Conservation (phyloP, 2,797 vertebrate genomes). For the Artibeus jamaicensis region DNA sequence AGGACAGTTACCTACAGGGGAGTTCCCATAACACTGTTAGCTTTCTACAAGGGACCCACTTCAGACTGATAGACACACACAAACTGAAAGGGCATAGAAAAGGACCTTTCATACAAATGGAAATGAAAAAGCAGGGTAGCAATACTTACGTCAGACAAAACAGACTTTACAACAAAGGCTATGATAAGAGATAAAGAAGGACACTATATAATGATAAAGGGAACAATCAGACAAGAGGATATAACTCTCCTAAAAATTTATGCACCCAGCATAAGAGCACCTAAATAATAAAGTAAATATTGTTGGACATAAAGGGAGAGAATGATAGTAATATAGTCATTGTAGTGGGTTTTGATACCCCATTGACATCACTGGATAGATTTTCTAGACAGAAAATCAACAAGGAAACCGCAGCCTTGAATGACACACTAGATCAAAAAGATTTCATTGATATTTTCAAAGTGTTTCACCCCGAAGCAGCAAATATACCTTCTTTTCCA, state of each 20-base stretch:
- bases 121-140: background rate
- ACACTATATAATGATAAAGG: background rate
- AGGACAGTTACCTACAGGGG: background rate
- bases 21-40: background rate
- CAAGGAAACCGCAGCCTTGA: background rate
- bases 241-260: background rate
- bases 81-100: background rate
- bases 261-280: background rate
- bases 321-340: background rate
- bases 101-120: background rate
- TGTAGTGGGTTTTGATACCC: background rate
- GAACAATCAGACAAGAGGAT: background rate
- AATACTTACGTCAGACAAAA: background rate
- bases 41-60: background rate
- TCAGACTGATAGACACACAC: background rate
- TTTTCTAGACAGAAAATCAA: background rate
- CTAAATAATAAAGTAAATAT: background rate
- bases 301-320: background rate
- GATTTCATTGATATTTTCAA: background rate
- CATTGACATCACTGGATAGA: background rate
- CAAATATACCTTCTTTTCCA: background rate
- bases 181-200: background rate
- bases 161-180: background rate
- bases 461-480: background rate
- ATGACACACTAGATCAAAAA: background rate